phyloP scores from a whole-genome alignment of 2,113 vertebrate species.

The Carollia perspicillata region DNA sequence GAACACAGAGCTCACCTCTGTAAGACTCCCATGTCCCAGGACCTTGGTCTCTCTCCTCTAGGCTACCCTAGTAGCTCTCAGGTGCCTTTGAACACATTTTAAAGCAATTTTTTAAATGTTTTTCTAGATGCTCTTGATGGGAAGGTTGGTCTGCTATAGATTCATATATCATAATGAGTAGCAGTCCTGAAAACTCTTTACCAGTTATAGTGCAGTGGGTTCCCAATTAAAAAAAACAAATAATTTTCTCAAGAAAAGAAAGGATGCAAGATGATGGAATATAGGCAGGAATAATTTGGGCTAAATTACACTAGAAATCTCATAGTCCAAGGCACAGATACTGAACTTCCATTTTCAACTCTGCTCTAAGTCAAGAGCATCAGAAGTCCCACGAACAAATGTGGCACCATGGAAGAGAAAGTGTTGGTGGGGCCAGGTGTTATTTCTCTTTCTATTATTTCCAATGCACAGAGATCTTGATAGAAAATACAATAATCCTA shows the following conservation, averaged over 20 bases:
- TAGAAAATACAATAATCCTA: neutral
- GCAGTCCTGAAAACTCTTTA: neutral
- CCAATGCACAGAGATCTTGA: neutral
- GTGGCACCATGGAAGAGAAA: neutral
- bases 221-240: neutral
- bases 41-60: rapidly evolving
- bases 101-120: no score
- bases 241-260: neutral
- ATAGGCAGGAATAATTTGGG: rapidly evolving
- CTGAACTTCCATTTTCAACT: neutral
- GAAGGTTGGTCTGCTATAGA: neutral
- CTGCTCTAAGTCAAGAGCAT: rapidly evolving
- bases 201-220: rapidly evolving
- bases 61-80: neutral
- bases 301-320: neutral
- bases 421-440: no score
- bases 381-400: neutral
- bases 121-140: rapidly evolving
- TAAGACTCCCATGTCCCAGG: rapidly evolving
- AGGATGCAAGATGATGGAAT: rapidly evolving
- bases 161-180: rapidly evolving
- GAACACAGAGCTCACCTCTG: rapidly evolving
- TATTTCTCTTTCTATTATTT: rapidly evolving
- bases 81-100: rapidly evolving
- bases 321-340: neutral